phyloP scores from a whole-genome alignment of 2,113 vertebrate genomes.

The Pithys albifrons region DNA sequence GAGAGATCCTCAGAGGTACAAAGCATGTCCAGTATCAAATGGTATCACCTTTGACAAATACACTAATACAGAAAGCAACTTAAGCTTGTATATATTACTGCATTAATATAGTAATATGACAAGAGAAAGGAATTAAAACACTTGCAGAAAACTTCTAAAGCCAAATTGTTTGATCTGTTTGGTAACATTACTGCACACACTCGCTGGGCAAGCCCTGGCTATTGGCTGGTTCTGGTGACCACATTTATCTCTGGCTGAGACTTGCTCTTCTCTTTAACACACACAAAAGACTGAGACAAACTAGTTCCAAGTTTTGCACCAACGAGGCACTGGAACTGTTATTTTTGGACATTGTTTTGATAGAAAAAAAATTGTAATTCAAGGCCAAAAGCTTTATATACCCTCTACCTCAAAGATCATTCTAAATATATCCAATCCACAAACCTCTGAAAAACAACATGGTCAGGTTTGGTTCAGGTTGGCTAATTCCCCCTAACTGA shows the following conservation, averaged over 20 bases:
- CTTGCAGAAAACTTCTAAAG: background rate
- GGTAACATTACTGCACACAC: background rate
- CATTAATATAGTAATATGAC: background rate
- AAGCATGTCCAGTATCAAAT: background rate
- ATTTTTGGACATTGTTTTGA: background rate
- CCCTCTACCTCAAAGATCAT: background rate
- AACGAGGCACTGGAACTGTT: background rate
- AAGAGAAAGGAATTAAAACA: background rate
- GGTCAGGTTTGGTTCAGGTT: background rate
- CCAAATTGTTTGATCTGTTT: background rate
- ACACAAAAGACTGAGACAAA: background rate
- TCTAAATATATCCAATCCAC: background rate
- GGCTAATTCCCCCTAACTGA: background rate
- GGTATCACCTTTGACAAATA: background rate
- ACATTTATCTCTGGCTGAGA: background rate
- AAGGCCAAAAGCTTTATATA: background rate
- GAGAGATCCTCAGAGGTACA: background rate
- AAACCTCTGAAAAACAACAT: background rate
- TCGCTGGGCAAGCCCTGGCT: background rate
- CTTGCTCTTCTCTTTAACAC: background rate
- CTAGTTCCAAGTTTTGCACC: background rate
- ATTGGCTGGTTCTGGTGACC: background rate
- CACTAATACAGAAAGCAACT: background rate
- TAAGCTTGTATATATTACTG: background rate
- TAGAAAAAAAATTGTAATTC: accelerated